These are phyloP conservation scores for Meghimatium bilineatum DNA, from an alignment of 2,888 invertebrate genomes.

Conservation along the genomic window DNA sequence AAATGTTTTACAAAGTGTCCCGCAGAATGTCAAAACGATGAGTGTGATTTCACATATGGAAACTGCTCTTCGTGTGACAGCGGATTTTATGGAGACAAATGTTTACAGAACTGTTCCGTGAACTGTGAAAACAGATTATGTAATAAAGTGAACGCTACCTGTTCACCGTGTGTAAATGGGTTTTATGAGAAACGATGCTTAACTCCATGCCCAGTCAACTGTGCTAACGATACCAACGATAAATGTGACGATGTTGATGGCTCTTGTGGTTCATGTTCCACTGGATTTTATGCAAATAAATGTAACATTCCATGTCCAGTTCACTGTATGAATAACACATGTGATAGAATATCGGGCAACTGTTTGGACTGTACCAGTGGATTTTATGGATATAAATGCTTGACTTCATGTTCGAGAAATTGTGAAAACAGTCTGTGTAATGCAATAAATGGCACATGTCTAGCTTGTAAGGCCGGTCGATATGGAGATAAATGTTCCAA, in stretches of 20 bases:
- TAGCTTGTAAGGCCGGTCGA: too few species aligned
- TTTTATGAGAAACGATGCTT: background rate
- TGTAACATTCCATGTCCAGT: background rate
- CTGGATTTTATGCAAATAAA: background rate
- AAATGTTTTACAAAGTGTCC: background rate
- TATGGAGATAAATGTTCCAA: background rate
- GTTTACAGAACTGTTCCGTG: background rate
- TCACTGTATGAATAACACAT: background rate
- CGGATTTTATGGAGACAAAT: background rate
- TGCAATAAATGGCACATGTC: too few species aligned
- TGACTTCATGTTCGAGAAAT: too few species aligned
- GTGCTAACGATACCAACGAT: background rate
- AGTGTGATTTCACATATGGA: background rate
- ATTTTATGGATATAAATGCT: too few species aligned
- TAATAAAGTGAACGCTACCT: background rate
- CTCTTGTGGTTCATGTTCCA: background rate
- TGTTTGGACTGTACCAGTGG: background rate
- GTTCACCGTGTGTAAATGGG: background rate
- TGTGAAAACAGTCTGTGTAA: too few species aligned
- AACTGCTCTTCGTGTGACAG: background rate
- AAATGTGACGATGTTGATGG: background rate
- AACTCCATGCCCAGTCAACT: background rate
- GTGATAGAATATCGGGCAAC: background rate
- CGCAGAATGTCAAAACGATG: background rate
- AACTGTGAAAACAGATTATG: background rate